Base-by-base conservation (phyloP, 2,113 vertebrate genomes). In the Corythaeola cristata region DNA sequence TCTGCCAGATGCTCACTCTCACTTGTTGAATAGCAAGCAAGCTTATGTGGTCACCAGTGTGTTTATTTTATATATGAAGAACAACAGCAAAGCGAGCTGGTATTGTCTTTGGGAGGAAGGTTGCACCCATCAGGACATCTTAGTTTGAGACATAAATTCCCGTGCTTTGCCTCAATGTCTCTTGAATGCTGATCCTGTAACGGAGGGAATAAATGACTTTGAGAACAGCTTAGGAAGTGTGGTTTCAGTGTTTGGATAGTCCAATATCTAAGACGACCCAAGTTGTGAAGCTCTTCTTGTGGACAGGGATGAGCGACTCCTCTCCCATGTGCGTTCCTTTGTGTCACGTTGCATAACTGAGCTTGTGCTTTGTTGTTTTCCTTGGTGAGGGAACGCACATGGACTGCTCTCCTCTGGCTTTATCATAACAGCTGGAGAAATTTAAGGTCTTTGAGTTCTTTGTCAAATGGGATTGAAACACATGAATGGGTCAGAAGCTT, bases 311-410 rank as follows among this genome's bases (percentile, higher is more conserved):
- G 59, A 88, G 50, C 0, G 0, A 12, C 20, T 83, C 15, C 37
- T 59, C n/a, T 89, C 44, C 52, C 2, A 0, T 23, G 30, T 50
- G 58, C 1, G 3, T 77, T 73, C 41, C 27, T 68, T 49, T 72
- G 85, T 74, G 50, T 64, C 68, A 6, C 4, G 1, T 71, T 81
- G 52, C 21, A 9, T 45, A 33, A 45, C 24, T 37, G 62, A 62
- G 52, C 52, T 75, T 21, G 8, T 37, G 22, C 47, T 73, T 85
- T 7, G 5, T 71, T 71, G 26, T 63, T 78, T 88, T n/a, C 44
- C 53, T 71, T 1, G 0, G 17, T 7, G 26, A 72, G 37, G n/a
- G 28, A 73, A 8, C 26, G 8, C 6, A 1, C 13, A 12, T 64
- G 37, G 56, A 23, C 71, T 1, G 5, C 23, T 67, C 39, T 88